Percentiles rank a stretch among this genome's conserved stretches.
Conservation (phyloP, 2,888 invertebrate genomes). For the Spialia ferax region DNA sequence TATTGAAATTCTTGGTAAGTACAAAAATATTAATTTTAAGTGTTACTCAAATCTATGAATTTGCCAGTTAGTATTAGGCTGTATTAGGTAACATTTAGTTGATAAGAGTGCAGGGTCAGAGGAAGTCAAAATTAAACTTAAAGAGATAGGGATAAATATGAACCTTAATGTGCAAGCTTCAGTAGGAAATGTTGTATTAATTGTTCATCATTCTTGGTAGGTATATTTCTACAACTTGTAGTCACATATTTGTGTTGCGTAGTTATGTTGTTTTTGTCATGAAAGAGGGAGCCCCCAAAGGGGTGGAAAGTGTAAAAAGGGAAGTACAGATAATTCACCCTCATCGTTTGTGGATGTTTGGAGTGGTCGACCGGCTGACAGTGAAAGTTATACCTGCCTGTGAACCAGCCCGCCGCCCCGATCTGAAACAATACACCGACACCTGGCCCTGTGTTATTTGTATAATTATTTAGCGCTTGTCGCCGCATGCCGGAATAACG, state of each 20-base stretch:
- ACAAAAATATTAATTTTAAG: constrained; percentile 8
- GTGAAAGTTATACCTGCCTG: constrained; percentile 97
- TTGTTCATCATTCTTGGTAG: constrained; percentile 4
- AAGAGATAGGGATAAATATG: neutral
- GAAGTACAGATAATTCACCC: constrained; percentile 90
- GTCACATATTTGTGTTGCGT: constrained; percentile 5
- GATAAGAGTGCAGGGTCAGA: constrained; percentile 45
- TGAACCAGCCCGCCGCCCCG: constrained; percentile 97
- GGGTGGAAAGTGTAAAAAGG: constrained; percentile 45
- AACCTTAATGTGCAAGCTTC: constrained; percentile 7
- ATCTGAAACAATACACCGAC: constrained; percentile 91
- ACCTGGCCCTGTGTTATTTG: constrained; percentile 72
- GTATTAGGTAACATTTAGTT: neutral
- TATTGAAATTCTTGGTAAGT: constrained; percentile 25
- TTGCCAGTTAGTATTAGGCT: constrained; percentile 14
- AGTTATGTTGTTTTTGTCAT: constrained; percentile 11
- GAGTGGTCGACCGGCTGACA: constrained; percentile 99
- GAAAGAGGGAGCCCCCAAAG: constrained; percentile 16
- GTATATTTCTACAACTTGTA: neutral
- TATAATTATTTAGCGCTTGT: constrained; percentile 53
- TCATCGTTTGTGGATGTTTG: constrained; percentile 95
- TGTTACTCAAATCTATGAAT: constrained; percentile 21
- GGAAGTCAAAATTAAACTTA: constrained; percentile 2
- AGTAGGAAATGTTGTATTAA: constrained; percentile 14
- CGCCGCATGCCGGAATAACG: constrained; percentile 41